phyloP scores from a whole-genome alignment of 2,797 vertebrate species.

The Myotis findleyi region DNA sequence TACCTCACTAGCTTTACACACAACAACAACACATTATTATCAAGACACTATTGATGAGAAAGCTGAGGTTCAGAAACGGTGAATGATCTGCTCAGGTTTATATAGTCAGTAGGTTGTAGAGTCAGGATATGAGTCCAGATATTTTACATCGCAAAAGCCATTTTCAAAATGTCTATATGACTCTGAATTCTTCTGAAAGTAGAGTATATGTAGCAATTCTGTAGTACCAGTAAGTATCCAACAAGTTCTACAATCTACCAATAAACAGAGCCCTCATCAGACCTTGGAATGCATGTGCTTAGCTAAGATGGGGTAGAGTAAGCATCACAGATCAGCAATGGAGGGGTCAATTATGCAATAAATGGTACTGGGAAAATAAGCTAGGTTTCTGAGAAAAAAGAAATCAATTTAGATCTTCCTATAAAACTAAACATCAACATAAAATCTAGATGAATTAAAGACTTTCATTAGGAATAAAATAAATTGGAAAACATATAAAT shows the following conservation, averaged over 20 bases:
- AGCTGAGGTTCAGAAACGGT: not conserved
- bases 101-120: not conserved
- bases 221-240: not conserved
- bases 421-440: conserved; percentile 64
- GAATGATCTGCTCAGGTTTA: not conserved
- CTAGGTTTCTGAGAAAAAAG: conserved; percentile 59
- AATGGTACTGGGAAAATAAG: conserved; percentile 26
- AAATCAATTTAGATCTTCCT: conserved; percentile 55
- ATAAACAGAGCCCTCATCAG: not conserved
- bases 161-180: not conserved
- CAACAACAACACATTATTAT: not conserved
- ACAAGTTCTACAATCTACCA: not conserved
- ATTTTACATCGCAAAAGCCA: not conserved
- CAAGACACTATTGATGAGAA: not conserved
- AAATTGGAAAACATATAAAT: conserved; percentile 66
- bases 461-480: conserved; percentile 58
- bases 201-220: not conserved
- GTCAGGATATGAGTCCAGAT: not conserved
- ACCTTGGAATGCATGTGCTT: not conserved
- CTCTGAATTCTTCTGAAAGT: not conserved
- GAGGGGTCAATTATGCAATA: conserved; percentile 44
- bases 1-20: not conserved
- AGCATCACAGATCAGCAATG: not conserved
- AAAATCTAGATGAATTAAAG: conserved; percentile 68
- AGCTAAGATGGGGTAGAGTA: not conserved